These are phyloP conservation scores for Eulemur coronatus DNA, from an alignment of 2,797 vertebrate genomes.

Conservation along the genomic window DNA sequence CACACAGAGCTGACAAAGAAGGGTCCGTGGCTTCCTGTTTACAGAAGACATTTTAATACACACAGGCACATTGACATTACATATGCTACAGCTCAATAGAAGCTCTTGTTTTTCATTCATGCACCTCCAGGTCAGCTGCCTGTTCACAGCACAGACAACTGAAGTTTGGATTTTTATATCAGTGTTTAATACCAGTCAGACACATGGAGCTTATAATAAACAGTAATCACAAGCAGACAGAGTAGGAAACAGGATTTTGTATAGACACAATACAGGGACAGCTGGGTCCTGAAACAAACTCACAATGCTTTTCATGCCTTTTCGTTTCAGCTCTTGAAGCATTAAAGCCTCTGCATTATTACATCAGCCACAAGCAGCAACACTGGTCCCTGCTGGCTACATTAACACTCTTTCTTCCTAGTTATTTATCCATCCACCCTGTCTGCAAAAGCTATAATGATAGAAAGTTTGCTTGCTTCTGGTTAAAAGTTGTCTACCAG, in stretches of 20 bases:
- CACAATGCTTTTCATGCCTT: background rate
- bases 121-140: background rate
- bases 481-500: background rate
- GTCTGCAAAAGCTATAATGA: background rate
- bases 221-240: background rate
- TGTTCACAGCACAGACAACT: background rate
- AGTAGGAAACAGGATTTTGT: background rate
- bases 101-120: background rate
- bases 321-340: background rate
- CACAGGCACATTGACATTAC: background rate
- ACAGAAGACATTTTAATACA: slow-evolving; percentile 62
- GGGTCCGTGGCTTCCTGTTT: background rate
- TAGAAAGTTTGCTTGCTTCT: background rate
- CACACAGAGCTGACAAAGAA: background rate
- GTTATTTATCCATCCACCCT: background rate
- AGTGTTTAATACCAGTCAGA: background rate
- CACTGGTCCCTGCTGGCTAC: accelerated
- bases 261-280: background rate
- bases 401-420: background rate
- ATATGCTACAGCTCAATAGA: background rate
- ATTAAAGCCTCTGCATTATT: background rate
- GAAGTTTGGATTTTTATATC: background rate
- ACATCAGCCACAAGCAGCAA: background rate
- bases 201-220: background rate
- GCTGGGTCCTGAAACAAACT: background rate